phyloP scores from a whole-genome alignment of 2,888 invertebrate species.

The Deilephila porcellus region DNA sequence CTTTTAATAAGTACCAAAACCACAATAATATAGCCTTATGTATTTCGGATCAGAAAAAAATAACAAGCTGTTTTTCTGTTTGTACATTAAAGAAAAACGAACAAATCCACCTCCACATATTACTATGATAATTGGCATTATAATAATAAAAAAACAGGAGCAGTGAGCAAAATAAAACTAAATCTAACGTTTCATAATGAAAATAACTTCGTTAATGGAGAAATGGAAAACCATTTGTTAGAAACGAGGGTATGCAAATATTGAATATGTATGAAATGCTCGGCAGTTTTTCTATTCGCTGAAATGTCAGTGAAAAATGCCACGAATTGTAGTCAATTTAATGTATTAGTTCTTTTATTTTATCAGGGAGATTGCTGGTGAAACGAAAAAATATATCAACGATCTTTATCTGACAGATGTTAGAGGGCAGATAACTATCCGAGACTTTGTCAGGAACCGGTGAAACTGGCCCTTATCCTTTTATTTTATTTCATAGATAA shows the following conservation, averaged over 20 bases:
- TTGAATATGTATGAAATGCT: background rate
- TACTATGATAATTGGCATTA: no score
- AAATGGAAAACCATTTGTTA: background rate
- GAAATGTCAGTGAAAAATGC: background rate
- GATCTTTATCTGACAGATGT: no score
- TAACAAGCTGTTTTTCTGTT: no score
- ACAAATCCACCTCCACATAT: no score
- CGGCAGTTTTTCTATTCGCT: background rate
- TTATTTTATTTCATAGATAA: background rate
- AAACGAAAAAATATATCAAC: no score
- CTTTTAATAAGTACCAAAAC: background rate
- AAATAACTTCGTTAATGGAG: conserved; percentile 1
- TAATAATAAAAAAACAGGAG: no score
- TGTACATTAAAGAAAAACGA: no score
- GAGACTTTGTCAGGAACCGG: no score
- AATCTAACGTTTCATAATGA: background rate
- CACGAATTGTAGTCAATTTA: background rate
- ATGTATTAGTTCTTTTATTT: background rate
- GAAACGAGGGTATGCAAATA: conserved; percentile 13
- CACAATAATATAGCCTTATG: no score
- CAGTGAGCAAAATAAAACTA: background rate
- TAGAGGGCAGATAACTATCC: no score
- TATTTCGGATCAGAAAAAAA: no score
- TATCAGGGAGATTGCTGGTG: no score
- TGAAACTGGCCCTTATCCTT: background rate